Evolutionary conservation across 1,140 invertebrate genomes (phyloP).

Genomic region (Bombus haemorrhoidalis): DNA sequence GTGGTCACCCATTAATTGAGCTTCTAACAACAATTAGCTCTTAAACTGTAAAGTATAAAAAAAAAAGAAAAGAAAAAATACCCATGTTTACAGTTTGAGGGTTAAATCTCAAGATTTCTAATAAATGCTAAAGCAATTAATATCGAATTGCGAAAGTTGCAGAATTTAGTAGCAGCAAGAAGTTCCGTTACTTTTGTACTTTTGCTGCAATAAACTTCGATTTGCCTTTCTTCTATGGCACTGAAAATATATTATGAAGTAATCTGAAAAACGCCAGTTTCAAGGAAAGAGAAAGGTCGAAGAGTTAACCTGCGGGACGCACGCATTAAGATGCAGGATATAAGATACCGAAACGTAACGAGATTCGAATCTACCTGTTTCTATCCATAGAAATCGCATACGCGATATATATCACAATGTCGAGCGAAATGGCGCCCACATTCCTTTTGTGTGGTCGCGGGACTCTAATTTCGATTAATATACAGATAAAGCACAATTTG

Average conservation of each 20-base stretch:
- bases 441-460: conserved; percentile 54
- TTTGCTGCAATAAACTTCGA: not conserved
- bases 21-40: too few species aligned
- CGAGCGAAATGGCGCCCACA: conserved; percentile 3
- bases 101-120: not conserved
- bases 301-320: not conserved
- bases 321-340: conserved; percentile 1
- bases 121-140: not conserved
- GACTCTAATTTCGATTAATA: conserved; percentile 63
- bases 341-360: not conserved
- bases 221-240: not conserved
- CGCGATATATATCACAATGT: conserved; percentile 8
- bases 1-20: too few species aligned
- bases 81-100: too few species aligned
- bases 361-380: conserved; percentile 18
- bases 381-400: not conserved
- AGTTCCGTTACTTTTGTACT: not conserved
- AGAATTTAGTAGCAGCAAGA: not conserved
- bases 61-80: too few species aligned
- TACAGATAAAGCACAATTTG: conserved; percentile 70
- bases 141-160: not conserved
- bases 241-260: not conserved
- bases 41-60: too few species aligned
- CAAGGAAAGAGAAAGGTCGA: not conserved
- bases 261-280: not conserved